Conservation (phyloP, 2,797 vertebrate species). For the Crenuchus spilurus region DNA sequence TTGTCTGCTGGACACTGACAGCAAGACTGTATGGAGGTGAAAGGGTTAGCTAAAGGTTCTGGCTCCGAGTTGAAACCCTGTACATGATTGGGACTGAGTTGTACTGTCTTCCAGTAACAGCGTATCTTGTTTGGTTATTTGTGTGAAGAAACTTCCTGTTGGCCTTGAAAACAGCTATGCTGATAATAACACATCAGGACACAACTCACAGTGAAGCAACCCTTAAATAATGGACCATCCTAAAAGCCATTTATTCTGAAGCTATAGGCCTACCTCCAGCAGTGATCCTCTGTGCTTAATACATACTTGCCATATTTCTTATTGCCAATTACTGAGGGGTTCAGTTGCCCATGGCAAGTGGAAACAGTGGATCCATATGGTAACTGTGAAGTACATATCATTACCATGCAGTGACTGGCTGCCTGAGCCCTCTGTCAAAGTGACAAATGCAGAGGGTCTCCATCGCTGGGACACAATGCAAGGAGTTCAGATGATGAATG, state of each 20-base stretch:
- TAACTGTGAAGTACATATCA: conserved; percentile 39
- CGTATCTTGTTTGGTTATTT: conserved; percentile 7
- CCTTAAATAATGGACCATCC: not conserved
- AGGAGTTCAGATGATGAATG: conserved; percentile 52
- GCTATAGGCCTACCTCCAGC: not conserved
- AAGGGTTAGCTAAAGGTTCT: not conserved
- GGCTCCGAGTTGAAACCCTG: not conserved
- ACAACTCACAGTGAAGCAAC: not conserved
- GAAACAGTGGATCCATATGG: conserved; percentile 34
- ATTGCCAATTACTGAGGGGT: not conserved
- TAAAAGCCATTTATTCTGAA: not conserved
- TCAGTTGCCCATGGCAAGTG: conserved; percentile 1
- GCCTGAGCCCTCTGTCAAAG: conserved; percentile 45
- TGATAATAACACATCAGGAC: not conserved
- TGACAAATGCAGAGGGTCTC: conserved; percentile 51
- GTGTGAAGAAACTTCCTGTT: conserved; percentile 9
- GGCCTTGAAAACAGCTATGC: not conserved
- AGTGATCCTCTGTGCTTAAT: not conserved
- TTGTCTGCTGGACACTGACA: not conserved
- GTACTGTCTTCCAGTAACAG: not conserved
- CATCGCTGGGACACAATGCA: conserved; percentile 18
- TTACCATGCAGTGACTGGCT: conserved; percentile 43
- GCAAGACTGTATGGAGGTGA: too few relatives aligned
- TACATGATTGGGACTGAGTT: not conserved
- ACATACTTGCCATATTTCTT: not conserved